Conservation (phyloP, 2,888 invertebrate genomes). For the Lymantria dispar region DNA sequence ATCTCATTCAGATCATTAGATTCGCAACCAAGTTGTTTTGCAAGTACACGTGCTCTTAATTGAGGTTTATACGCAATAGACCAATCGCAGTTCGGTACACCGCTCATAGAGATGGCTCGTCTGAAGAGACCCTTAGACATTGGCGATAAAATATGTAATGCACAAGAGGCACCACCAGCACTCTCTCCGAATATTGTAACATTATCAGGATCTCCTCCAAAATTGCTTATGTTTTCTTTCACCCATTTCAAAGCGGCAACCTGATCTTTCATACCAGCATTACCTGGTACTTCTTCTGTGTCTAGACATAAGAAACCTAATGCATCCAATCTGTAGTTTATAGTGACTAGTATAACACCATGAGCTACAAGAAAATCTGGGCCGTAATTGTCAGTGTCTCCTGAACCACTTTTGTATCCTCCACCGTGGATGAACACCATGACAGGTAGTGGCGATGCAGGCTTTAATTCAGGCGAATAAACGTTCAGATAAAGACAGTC, state of each 20-base stretch:
- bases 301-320: conserved; percentile 48
- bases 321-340: conserved; percentile 50
- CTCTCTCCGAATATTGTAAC: conserved; percentile 53
- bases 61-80: conserved; percentile 3
- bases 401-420: conserved; percentile 46
- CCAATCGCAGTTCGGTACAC: conserved; percentile 25
- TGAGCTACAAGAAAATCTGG: conserved; percentile 50
- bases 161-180: conserved; percentile 42
- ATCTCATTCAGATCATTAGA: conserved; percentile 6
- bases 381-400: conserved; percentile 41
- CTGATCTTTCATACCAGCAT: conserved; percentile 53
- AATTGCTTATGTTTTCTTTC: conserved; percentile 40
- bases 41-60: conserved; percentile 9
- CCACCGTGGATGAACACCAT: conserved; percentile 59
- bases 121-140: conserved; percentile 51
- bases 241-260: conserved; percentile 48
- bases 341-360: conserved; percentile 47
- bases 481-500: conserved; percentile 56
- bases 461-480: conserved; percentile 40
- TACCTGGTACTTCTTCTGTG: conserved; percentile 48
- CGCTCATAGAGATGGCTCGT: conserved; percentile 40
- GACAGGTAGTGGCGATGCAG: conserved; percentile 37
- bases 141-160: conserved; percentile 44
- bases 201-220: conserved; percentile 49
- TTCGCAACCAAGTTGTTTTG: conserved; percentile 6